Percentiles rank a stretch among this genome's conserved stretches.
Conservation (phyloP, 2,888 invertebrate species). For the Philonicus albiceps region DNA sequence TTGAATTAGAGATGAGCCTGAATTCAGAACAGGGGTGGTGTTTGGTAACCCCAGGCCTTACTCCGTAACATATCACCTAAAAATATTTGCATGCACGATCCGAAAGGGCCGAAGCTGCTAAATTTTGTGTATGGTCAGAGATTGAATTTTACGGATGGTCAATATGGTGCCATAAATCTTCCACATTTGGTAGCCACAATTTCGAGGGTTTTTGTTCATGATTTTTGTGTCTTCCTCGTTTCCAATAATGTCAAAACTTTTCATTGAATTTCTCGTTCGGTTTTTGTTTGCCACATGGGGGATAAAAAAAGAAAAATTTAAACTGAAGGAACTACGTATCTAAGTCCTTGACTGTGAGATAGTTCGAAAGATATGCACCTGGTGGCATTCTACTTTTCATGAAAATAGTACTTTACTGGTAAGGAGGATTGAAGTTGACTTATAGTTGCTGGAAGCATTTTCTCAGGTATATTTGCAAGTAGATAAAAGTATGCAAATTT, state of each 20-base stretch:
- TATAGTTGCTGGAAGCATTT: background rate
- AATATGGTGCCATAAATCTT: constrained; percentile 31
- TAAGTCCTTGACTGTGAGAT: background rate
- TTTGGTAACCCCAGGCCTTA: background rate
- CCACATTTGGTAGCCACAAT: constrained; percentile 22
- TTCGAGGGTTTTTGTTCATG: background rate
- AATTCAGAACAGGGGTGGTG: background rate
- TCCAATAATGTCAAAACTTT: constrained; percentile 26
- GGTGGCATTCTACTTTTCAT: background rate
- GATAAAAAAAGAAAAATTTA: background rate
- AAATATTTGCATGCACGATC: background rate
- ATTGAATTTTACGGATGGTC: constrained; percentile 22
- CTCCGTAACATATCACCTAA: background rate
- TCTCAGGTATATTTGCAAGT: constrained; percentile 15
- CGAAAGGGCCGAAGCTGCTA: background rate
- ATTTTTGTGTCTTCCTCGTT: background rate
- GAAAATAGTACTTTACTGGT: background rate
- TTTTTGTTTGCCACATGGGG: background rate
- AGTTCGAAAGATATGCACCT: background rate
- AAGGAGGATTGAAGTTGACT: background rate
- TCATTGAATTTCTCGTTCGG: constrained; percentile 6
- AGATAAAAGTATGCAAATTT: background rate
- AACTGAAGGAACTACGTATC: background rate
- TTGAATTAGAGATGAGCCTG: background rate
- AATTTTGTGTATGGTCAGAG: background rate